Evolutionary conservation across 2,113 vertebrate species (phyloP).

Genomic region (Cyprinus carpio): DNA sequence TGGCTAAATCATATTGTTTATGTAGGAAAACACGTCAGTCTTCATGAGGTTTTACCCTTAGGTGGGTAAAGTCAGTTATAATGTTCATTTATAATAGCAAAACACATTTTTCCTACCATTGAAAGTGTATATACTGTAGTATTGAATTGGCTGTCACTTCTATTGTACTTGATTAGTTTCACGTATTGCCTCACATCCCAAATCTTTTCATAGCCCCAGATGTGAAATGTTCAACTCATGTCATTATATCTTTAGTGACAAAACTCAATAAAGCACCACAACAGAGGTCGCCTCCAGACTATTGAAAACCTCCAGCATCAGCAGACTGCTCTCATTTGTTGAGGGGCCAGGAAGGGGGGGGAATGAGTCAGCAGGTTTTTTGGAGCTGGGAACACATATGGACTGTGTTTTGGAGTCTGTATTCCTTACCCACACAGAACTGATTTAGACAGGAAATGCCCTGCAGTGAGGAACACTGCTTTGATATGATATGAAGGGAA

Average conservation of each 20-base stretch:
- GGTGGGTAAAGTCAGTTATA: not conserved
- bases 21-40: not conserved
- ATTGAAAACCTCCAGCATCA: constrained; percentile 50
- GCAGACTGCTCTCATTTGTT: constrained; percentile 60
- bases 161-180: not conserved
- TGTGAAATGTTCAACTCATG: not conserved
- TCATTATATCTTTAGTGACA: constrained; percentile 46
- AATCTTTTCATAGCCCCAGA: not conserved
- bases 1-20: not conserved
- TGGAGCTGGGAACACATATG: constrained; percentile 38
- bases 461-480: constrained; percentile 3
- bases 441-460: constrained; percentile 31
- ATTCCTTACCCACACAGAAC: constrained; percentile 11
- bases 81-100: not conserved
- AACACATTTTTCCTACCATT: not conserved
- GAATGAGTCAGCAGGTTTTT: constrained; percentile 68
- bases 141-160: constrained; percentile 10
- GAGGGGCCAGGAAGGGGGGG: constrained; percentile 37
- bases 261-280: not conserved
- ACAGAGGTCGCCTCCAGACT: not conserved
- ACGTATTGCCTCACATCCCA: not conserved
- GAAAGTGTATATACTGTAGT: constrained; percentile 3
- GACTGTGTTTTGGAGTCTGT: constrained; percentile 22
- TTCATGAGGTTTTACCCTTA: not conserved
- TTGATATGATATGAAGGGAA: constrained; percentile 33